Conservation (phyloP, 2,113 vertebrate genomes). For the Cygnus buccinator region DNA sequence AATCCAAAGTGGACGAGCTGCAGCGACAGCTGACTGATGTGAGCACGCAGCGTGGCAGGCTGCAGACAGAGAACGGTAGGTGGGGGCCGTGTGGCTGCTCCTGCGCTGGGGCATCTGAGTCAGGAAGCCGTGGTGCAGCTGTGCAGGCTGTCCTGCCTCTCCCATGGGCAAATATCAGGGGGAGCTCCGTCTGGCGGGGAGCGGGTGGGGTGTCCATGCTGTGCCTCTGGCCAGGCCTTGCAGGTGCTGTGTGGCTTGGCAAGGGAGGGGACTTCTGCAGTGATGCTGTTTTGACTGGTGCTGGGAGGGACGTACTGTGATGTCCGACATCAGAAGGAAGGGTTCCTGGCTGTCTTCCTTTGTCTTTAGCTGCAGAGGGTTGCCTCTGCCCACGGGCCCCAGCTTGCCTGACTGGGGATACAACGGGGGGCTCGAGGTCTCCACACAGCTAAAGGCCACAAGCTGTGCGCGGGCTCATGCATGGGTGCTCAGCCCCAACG, state of each 20-base stretch:
- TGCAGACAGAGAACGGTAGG: conserved; percentile 88
- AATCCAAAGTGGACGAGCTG: conserved; percentile 88
- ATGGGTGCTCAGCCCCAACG: neutral
- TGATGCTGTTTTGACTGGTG: neutral
- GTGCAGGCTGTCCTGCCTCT: neutral
- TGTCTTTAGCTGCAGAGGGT: neutral
- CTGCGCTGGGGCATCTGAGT: neutral
- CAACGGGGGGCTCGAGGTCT: neutral
- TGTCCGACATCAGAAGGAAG: neutral
- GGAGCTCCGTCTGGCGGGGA: neutral
- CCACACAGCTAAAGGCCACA: neutral
- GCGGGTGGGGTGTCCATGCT: rapidly evolving
- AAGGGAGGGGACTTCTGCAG: neutral
- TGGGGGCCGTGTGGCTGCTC: neutral
- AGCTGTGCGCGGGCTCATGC: neutral
- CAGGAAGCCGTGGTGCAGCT: rapidly evolving
- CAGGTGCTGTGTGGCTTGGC: neutral
- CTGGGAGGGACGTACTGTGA: neutral
- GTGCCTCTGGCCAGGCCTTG: neutral
- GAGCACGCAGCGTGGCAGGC: conserved; percentile 80
- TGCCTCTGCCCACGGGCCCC: neutral
- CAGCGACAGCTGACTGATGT: conserved; percentile 86
- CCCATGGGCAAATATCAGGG: neutral
- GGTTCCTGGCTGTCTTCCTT: neutral
- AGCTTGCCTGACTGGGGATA: neutral